Base-by-base conservation (phyloP, 2,113 vertebrate species). In the Stegostoma tigrinum region DNA sequence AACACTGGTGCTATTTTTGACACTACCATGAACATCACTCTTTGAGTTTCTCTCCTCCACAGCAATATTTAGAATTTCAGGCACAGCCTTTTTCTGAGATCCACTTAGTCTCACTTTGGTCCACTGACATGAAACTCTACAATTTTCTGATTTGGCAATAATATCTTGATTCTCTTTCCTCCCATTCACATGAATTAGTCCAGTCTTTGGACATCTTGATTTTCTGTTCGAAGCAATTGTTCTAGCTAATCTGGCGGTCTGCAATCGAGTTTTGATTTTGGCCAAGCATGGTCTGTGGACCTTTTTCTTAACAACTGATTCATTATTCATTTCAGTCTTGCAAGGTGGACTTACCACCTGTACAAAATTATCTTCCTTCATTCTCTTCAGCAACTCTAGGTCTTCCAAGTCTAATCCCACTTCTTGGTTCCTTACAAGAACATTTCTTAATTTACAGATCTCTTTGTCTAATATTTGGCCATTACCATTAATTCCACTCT, bases 401-500 rank as follows among this genome's bases (percentile, higher is more conserved):
- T 89, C 48, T 89, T 89, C 86, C 52, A 52, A 87, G 52, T 87
- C 24, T 87, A 87, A 52, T 45, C 27, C 45, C 85, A 87, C 45
- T 15, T 87, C 85, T 24, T 87, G 85, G 48, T 87, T 87, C 27
- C 24, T 87, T 27, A 87, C 48, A 48, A 55, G 48, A 89, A 55
- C 27, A 55, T 89, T 89, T 45, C 14, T 24, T 89, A 89, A 12
- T 70, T 96, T 96, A 42, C 85, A 87, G 83, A 95, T 91, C 61
- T 96, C 96, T 55, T 96, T 67, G 15, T 78, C 96, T 24, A 94
- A 68, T 94, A 5, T 30, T 94, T 19, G 48, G 38, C 72, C 95
- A n/a, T 86, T 95, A 45, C 95, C 87, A 86, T 95, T 96, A 52
- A 75, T 96, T 34, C 91, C 95, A 61, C 85, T 42, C 48, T 23